These are phyloP conservation scores for Odocoileus virginianus DNA, from an alignment of 2,113 vertebrate species.

Conservation along the genomic window DNA sequence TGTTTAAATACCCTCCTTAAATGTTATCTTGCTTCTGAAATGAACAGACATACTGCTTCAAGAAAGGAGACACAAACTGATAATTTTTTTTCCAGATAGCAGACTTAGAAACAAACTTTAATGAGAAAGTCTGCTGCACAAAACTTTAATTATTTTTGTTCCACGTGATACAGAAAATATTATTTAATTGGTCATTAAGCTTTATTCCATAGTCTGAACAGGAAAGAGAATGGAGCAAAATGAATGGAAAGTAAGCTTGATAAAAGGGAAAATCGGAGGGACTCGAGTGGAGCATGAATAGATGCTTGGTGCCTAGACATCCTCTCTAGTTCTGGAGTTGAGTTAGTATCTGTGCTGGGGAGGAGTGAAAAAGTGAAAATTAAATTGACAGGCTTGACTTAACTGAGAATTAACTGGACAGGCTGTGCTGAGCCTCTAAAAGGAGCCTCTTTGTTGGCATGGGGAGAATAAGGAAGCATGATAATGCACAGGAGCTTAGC, in stretches of 20 bases:
- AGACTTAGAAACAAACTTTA: not conserved
- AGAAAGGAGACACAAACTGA: not conserved
- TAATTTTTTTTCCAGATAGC: not conserved
- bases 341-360: not conserved
- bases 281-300: not conserved
- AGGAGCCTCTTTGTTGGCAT: not conserved
- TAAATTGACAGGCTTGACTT: not conserved
- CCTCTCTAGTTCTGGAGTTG: not conserved
- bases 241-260: not conserved
- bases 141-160: not conserved
- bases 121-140: not conserved
- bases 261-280: not conserved
- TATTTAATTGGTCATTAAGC: not conserved
- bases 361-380: not conserved
- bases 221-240: not conserved
- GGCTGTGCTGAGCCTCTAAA: not conserved
- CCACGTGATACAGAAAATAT: not conserved
- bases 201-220: not conserved
- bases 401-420: not conserved
- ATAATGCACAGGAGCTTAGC: not conserved
- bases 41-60: not conserved
- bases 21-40: not conserved
- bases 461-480: not conserved
- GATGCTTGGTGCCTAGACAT: not conserved
- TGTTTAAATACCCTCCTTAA: not conserved